phyloP scores from a whole-genome alignment of 1,140 invertebrate genomes.

The Drosophila tristis region DNA sequence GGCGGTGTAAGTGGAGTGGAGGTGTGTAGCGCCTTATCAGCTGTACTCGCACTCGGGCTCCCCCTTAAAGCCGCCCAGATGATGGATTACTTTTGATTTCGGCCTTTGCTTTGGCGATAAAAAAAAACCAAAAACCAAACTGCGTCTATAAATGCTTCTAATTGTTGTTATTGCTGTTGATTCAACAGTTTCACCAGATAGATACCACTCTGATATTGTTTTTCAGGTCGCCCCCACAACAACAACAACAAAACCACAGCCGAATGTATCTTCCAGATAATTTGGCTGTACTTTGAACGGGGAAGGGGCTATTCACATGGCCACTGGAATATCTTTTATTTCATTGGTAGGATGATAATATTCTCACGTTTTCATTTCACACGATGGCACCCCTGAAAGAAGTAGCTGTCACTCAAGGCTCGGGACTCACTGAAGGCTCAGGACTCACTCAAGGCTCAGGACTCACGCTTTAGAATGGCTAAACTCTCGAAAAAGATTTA shows the following conservation, averaged over 20 bases:
- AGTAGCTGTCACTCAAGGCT: not conserved
- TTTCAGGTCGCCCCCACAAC: conserved; percentile 45
- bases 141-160: conserved; percentile 64
- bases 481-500: not conserved
- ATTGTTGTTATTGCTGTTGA: conserved; percentile 53
- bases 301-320: too few species aligned
- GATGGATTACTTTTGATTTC: conserved; percentile 81
- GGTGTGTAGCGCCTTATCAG: conserved; percentile 52
- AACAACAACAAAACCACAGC: not conserved
- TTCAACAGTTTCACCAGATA: conserved; percentile 34
- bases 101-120: conserved; percentile 71
- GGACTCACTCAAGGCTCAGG: not conserved
- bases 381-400: not conserved
- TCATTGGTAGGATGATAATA: not conserved
- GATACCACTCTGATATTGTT: conserved; percentile 64
- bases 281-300: conserved; percentile 1
- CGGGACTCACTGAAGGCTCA: too few species aligned
- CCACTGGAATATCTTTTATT: conserved; percentile 22
- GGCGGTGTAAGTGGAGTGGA: conserved; percentile 13
- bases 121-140: conserved; percentile 55
- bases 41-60: conserved; percentile 67
- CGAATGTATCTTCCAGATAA: conserved; percentile 37
- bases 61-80: conserved; percentile 73
- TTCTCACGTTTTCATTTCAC: conserved; percentile 23
- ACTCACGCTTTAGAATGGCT: not conserved